Evolutionary conservation across 2,888 invertebrate genomes (phyloP).

Genomic region (Limnephilus lunatus): DNA sequence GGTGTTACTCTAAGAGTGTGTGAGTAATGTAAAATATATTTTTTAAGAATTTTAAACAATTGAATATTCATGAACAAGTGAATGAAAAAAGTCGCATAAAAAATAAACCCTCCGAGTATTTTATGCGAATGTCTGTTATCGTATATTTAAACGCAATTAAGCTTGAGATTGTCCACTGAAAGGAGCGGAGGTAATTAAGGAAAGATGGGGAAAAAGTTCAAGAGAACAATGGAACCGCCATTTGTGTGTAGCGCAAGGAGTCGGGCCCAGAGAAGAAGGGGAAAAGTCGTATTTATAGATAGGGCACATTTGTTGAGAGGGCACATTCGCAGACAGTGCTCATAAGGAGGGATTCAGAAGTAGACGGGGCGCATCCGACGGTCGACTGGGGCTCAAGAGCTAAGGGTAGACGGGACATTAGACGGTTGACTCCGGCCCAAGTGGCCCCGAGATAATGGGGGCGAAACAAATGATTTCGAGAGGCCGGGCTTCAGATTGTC

Average conservation of each 20-base stretch:
- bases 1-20: too few species aligned
- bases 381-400: constrained; percentile 24
- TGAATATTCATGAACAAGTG: not conserved
- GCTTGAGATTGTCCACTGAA: constrained; percentile 36
- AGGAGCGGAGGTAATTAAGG: constrained; percentile 57
- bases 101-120: not conserved
- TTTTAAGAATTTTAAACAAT: not conserved
- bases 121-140: constrained; percentile 20
- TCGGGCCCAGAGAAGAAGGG: not conserved
- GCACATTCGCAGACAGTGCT: not conserved
- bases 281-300: not conserved
- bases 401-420: constrained; percentile 23
- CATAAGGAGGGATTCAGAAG: not conserved
- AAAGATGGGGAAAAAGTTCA: constrained; percentile 44
- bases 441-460: constrained; percentile 45
- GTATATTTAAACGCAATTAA: constrained; percentile 44
- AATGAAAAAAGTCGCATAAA: not conserved
- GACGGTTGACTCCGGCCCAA: constrained; percentile 11
- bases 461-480: constrained; percentile 43
- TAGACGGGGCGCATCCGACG: constrained; percentile 6
- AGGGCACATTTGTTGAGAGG: not conserved
- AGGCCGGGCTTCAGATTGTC: constrained; percentile 47
- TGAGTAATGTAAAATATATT: too few species aligned
- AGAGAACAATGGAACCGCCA: constrained; percentile 51
- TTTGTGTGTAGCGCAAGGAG: constrained; percentile 31